Evolutionary conservation across 2,113 vertebrate species (phyloP).

Genomic region (Cepphus grylle): DNA sequence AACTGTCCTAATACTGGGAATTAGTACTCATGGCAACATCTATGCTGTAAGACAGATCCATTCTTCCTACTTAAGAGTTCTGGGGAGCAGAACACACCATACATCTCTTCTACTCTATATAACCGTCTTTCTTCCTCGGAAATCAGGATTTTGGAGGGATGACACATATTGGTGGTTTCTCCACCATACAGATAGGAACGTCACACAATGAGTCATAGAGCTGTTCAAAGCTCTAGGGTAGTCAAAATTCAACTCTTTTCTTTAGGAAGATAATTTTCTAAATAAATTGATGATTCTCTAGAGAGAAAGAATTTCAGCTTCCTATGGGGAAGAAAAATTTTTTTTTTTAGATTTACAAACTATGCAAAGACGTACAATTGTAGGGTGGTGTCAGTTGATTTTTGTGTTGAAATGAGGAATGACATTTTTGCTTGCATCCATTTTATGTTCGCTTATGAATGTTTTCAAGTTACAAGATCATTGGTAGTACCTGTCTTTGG

Average conservation of each 20-base stretch:
- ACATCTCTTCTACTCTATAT: neutral
- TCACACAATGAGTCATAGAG: accelerated
- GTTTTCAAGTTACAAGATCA: neutral
- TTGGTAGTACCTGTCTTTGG: constrained; percentile 86
- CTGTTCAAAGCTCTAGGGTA: neutral
- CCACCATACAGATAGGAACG: neutral
- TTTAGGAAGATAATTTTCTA: neutral
- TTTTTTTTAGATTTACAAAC: neutral
- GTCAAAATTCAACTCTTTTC: neutral
- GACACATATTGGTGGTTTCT: neutral
- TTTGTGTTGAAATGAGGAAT: neutral
- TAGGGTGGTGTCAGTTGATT: neutral
- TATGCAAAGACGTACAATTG: neutral
- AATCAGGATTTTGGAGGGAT: neutral
- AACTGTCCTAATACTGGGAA: neutral
- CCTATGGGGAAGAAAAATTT: neutral
- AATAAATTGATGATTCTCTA: neutral
- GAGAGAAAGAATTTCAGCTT: neutral
- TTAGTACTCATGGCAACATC: neutral
- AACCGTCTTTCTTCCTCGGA: neutral
- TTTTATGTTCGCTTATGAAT: neutral
- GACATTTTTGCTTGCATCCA: neutral
- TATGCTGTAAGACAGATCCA: accelerated
- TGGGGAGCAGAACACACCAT: neutral
- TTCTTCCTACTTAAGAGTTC: neutral